Evolutionary conservation across 2,888 invertebrate genomes (phyloP), one percentile per base, ranked within the genome.

Genomic region (Iphiclides podalirius): DNA sequence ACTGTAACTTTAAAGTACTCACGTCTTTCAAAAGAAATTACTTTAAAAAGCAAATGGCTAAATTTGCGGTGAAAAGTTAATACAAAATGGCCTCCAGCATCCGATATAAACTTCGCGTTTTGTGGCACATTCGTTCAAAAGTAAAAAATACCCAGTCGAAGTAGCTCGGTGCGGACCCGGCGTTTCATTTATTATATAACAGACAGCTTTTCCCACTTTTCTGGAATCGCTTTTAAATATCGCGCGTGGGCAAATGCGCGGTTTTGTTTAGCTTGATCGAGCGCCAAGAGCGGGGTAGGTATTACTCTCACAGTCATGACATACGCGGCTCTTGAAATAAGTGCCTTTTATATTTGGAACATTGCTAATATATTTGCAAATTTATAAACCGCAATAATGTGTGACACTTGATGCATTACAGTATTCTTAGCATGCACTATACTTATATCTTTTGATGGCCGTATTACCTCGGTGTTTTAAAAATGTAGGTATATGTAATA

Each of bases 191-290:
- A 12, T n/a, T n/a, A n/a, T n/a, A n/a, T n/a, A n/a, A n/a, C n/a
- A n/a, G n/a, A n/a, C n/a, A n/a, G n/a, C n/a, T n/a, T n/a, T n/a
- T n/a, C n/a, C n/a, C n/a, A n/a, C 20, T 37, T 48, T 36, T n/a
- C 7, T 17, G 20, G 20, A 38, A 43, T 36, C 20, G 31, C 37
- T 46, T 36, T 17, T 28, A 37, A 34, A 41, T 39, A 23, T 20
- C 26, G 3, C 4, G 48, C 23, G 48, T 48, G 17, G 33, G 42
- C 15, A 31, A n/a, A 17, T 4, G 41, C 31, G 37, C 42, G 48
- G 11, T 52, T n/a, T 49, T 76, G 73, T 80, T 79, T 78, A 70
- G 74, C 64, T 82, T 82, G 81, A 78, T 59, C 59, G 47, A 38
- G 39, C 53, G 83, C 83, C 82, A 82, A 82, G 52, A 58, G 54